Percentiles rank a stretch among this genome's conserved stretches.
Conservation (phyloP, 2,113 vertebrate genomes). For the Laticauda laticaudata region DNA sequence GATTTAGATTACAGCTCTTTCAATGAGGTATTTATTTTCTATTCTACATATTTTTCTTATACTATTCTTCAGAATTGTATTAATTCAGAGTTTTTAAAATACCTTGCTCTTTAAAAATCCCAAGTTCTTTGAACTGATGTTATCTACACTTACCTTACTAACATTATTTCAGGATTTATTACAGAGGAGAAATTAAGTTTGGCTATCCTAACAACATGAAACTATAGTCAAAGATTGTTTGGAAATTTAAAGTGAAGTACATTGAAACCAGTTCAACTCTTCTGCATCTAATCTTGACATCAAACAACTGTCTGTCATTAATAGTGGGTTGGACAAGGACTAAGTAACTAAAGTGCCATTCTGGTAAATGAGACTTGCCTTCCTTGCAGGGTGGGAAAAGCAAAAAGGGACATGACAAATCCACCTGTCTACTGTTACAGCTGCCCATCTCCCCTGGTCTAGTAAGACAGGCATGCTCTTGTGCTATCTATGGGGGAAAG, state of each 20-base stretch:
- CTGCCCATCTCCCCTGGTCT: not conserved
- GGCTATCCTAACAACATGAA: conserved; percentile 8
- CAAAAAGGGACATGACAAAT: not conserved
- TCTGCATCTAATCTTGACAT: not conserved
- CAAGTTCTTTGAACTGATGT: not conserved
- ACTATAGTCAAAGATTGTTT: not conserved
- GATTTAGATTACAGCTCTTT: conserved; percentile 35
- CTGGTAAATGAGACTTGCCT: not conserved
- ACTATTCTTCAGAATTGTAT: not conserved
- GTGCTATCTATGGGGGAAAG: not conserved
- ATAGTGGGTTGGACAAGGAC: not conserved
- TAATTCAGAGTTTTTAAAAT: not conserved
- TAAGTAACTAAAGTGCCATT: not conserved
- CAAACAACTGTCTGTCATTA: not conserved
- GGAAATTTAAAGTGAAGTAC: not conserved
- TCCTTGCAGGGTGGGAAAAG: not conserved
- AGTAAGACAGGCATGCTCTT: not conserved
- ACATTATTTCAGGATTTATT: conserved; percentile 17
- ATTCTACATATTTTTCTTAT: conserved; percentile 22
- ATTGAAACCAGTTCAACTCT: not conserved
- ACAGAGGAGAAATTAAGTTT: conserved; percentile 8
- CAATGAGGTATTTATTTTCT: conserved; percentile 50
- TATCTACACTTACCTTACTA: conserved; percentile 5
- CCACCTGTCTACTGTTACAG: not conserved
- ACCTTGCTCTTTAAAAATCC: not conserved